Conservation (phyloP, 2,113 vertebrate species). For the Crotalus viridis region DNA sequence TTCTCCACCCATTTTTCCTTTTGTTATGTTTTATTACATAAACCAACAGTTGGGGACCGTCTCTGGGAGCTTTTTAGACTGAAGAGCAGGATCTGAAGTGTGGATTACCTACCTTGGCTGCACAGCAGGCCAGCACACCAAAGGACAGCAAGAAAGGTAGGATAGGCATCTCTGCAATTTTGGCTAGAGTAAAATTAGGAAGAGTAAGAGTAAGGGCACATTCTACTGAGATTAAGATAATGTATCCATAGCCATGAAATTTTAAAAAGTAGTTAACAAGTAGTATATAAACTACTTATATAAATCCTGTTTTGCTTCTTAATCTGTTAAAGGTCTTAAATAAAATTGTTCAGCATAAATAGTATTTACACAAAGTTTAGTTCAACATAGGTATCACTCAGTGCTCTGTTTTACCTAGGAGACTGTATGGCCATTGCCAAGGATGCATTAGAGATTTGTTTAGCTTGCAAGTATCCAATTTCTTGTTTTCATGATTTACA, state of each 20-base stretch:
- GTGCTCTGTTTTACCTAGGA: neutral
- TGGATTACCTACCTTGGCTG: constrained; percentile 83
- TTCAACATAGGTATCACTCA: neutral
- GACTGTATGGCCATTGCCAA: neutral
- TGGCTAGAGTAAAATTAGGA: constrained; percentile 73
- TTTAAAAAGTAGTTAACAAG: neutral
- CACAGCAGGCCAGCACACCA: constrained; percentile 92
- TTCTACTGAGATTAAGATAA: neutral
- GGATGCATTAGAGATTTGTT: neutral
- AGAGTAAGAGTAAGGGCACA: neutral
- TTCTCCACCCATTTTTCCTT: neutral
- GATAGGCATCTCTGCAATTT: constrained; percentile 89
- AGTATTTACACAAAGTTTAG: neutral
- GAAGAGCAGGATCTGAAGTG: neutral
- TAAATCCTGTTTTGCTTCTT: neutral
- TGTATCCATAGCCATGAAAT: neutral
- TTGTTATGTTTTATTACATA: neutral
- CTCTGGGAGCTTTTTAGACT: neutral
- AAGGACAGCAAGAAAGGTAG: constrained; percentile 88
- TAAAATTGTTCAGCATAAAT: neutral
- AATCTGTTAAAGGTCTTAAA: neutral
- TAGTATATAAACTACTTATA: neutral
- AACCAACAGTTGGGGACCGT: neutral
- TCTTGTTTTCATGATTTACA: neutral
- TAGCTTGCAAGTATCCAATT: neutral